Evolutionary conservation across 2,797 vertebrate genomes (phyloP), one percentile per base, ranked within the genome.

Genomic region (Lerista edwardsae): DNA sequence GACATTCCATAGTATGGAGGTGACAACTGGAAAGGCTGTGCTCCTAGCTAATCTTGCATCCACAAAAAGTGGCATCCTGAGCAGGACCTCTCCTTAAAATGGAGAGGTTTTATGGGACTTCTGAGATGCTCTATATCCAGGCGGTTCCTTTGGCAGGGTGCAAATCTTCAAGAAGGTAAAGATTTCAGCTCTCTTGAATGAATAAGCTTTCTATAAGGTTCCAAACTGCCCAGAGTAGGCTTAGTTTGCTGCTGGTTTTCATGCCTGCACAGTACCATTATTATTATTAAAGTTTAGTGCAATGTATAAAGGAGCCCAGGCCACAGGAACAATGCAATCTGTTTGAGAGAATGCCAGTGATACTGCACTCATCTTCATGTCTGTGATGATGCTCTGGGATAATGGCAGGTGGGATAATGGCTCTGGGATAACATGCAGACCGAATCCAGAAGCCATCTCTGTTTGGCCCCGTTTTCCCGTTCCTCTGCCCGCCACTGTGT

Each of bases 401-500:
- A 11, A 90, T 87, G 84, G 81, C 93, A 94, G 94, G 86, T 93
- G 91, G 91, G 59, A 57, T n/a, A n/a, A n/a, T n/a, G n/a, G n/a
- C n/a, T n/a, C n/a, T n/a, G n/a, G n/a, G 74, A 88, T 0, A 0
- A 0, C 82, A 64, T 51, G 69, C 36, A n/a, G 19, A 27, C 14
- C 34, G 71, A 78, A 74, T 86, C 73, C 65, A 91, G 91, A 94
- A 92, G 89, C 92, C 94, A 94, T 95, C 94, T 97, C 97, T 97
- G 92, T 97, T 95, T 92, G 88, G 81, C 90, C 89, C 75, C 0
- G 41, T 77, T 86, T 61, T 80, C 31, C 44, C 25, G 72, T 64
- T n/a, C 36, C 78, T 83, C 39, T n/a, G 1, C 0, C 0, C 84
- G 84, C 51, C 61, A 34, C 57, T 23, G 59, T 61, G 21, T 61